Conservation (phyloP, 2,113 vertebrate genomes). For the Ciconia stormi region DNA sequence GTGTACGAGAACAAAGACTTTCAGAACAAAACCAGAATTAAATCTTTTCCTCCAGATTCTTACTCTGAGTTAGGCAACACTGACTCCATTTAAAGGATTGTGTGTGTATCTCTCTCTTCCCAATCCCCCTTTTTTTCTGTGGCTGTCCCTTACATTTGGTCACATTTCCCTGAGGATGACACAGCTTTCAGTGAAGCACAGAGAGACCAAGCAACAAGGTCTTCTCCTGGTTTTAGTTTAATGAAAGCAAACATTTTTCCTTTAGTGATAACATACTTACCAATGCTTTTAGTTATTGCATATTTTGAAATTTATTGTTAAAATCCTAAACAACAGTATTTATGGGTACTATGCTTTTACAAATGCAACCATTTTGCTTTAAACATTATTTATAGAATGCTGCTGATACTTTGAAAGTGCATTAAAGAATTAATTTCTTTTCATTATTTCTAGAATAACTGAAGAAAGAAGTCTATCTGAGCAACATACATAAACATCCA, state of each 20-base stretch:
- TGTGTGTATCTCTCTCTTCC: neutral
- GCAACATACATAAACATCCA: neutral
- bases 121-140: neutral
- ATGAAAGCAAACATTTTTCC: neutral
- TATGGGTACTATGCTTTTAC: neutral
- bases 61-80: neutral
- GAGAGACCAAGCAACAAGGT: neutral
- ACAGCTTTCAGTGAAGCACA: neutral
- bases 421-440: neutral
- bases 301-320: neutral
- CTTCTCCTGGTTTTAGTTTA: neutral
- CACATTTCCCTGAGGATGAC: neutral
- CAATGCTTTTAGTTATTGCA: neutral
- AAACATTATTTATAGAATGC: neutral
- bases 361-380: neutral
- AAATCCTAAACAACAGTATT: neutral
- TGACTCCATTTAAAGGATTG: neutral
- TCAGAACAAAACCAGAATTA: neutral
- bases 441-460: neutral
- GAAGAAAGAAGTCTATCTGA: neutral
- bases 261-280: neutral
- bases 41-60: neutral
- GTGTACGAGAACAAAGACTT: neutral
- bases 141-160: neutral
- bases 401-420: neutral